phyloP scores from a whole-genome alignment of 2,888 invertebrate species.

The Drosophila percnosoma region DNA sequence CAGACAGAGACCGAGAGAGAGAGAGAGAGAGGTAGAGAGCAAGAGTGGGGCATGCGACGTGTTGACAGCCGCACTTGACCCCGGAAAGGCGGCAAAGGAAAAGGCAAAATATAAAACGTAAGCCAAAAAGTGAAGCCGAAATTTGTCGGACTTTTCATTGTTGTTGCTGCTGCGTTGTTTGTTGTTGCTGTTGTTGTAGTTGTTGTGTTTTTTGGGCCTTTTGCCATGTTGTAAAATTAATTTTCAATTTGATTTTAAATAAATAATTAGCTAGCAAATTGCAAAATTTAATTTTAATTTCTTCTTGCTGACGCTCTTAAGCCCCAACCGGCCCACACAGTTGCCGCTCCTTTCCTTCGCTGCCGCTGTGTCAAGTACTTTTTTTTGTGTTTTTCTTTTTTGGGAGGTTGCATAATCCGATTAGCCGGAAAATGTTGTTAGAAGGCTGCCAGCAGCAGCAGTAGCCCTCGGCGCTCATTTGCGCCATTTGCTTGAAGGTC shows the following conservation, averaged over 20 bases:
- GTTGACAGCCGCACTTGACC: slow-evolving; percentile 62
- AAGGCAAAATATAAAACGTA: slow-evolving; percentile 44
- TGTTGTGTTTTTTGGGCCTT: slow-evolving; percentile 33
- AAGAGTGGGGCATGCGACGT: slow-evolving; percentile 9
- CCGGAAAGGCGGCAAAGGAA: slow-evolving; percentile 22
- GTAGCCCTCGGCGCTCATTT: slow-evolving; percentile 52
- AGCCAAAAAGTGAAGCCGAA: slow-evolving; percentile 39
- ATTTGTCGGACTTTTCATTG: slow-evolving; percentile 52
- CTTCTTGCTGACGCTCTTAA: slow-evolving; percentile 53
- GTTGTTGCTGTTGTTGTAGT: slow-evolving; percentile 24
- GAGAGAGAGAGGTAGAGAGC: not conserved
- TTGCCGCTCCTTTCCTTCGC: not conserved
- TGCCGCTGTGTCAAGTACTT: slow-evolving; percentile 47
- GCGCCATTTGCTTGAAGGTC: slow-evolving; percentile 63
- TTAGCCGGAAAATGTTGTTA: slow-evolving; percentile 74
- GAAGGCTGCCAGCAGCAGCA: slow-evolving; percentile 17
- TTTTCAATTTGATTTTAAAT: slow-evolving; percentile 85
- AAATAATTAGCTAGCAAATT: slow-evolving; percentile 85
- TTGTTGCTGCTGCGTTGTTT: slow-evolving; percentile 32
- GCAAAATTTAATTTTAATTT: slow-evolving; percentile 85
- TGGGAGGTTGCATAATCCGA: slow-evolving; percentile 64
- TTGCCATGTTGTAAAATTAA: slow-evolving; percentile 83
- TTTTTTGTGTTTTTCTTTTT: not conserved
- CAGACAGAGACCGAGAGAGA: not conserved
- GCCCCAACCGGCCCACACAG: slow-evolving; percentile 11